phyloP scores from a whole-genome alignment of 2,888 invertebrate species.

The Mythimna vitellina region DNA sequence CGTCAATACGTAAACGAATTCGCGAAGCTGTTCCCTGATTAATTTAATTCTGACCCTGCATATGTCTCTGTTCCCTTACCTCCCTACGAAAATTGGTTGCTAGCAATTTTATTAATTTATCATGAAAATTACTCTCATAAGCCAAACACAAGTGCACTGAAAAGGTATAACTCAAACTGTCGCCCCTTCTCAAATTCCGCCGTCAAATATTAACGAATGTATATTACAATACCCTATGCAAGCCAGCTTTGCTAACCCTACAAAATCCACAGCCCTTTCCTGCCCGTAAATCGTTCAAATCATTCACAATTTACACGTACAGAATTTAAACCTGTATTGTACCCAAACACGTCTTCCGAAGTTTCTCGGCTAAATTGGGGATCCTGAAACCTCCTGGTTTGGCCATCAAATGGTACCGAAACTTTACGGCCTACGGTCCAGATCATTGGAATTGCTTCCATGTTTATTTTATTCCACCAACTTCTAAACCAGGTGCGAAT shows the following conservation, averaged over 20 bases:
- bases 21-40: too few species aligned
- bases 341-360: constrained; percentile 49
- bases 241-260: constrained; percentile 8
- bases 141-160: constrained; percentile 4
- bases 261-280: constrained; percentile 25
- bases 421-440: constrained; percentile 53
- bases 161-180: constrained; percentile 1
- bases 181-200: constrained; percentile 14
- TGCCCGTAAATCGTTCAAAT: constrained; percentile 46
- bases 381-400: constrained; percentile 36
- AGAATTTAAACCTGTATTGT: constrained; percentile 40
- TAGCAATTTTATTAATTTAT: constrained; percentile 8
- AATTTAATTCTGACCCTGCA: too few species aligned
- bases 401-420: constrained; percentile 49
- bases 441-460: constrained; percentile 59
- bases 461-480: constrained; percentile 56
- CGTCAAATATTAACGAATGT: constrained; percentile 28
- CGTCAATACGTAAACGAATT: too few species aligned
- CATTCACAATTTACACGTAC: constrained; percentile 62
- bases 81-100: neutral
- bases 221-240: constrained; percentile 28
- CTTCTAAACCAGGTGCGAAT: constrained; percentile 53
- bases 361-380: constrained; percentile 50
- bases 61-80: neutral
- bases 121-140: neutral